Evolutionary conservation across 2,888 invertebrate species (phyloP).

Genomic region (Chydorus sphaericus): DNA sequence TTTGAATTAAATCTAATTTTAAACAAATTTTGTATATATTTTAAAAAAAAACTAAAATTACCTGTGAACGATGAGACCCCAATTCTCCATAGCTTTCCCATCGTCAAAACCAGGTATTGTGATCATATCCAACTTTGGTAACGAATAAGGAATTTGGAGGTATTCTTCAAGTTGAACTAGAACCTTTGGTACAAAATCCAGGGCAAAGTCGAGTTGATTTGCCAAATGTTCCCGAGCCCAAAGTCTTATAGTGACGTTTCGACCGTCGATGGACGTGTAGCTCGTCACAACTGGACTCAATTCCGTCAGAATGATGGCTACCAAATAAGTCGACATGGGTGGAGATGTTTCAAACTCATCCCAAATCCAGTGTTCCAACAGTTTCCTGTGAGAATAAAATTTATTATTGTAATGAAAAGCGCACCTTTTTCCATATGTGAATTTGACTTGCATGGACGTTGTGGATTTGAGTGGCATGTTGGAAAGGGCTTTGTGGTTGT

Average conservation of each 20-base stretch:
- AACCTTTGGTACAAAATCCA: slow-evolving; percentile 34
- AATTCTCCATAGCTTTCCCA: slow-evolving; percentile 54
- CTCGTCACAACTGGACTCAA: not conserved
- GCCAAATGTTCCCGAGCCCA: not conserved
- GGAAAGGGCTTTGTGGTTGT: not conserved
- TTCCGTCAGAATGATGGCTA: not conserved
- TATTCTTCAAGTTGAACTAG: slow-evolving; percentile 15
- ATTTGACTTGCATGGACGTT: not conserved
- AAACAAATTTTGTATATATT: not conserved
- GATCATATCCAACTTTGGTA: slow-evolving; percentile 17
- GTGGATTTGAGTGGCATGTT: not conserved
- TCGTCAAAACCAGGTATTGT: slow-evolving; percentile 15
- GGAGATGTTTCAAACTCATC: not conserved
- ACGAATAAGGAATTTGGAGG: slow-evolving; percentile 16
- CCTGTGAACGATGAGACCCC: slow-evolving; percentile 71
- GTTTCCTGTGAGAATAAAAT: not conserved
- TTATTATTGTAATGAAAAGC: not conserved
- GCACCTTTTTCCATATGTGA: not conserved
- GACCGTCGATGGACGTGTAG: not conserved
- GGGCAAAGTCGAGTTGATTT: not conserved
- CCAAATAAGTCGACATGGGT: not conserved
- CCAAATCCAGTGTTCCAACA: not conserved
- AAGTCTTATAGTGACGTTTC: not conserved
- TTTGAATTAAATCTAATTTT: too few species aligned
- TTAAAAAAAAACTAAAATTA: not conserved